Base-by-base conservation (phyloP, 2,113 vertebrate genomes). In the Columba livia region DNA sequence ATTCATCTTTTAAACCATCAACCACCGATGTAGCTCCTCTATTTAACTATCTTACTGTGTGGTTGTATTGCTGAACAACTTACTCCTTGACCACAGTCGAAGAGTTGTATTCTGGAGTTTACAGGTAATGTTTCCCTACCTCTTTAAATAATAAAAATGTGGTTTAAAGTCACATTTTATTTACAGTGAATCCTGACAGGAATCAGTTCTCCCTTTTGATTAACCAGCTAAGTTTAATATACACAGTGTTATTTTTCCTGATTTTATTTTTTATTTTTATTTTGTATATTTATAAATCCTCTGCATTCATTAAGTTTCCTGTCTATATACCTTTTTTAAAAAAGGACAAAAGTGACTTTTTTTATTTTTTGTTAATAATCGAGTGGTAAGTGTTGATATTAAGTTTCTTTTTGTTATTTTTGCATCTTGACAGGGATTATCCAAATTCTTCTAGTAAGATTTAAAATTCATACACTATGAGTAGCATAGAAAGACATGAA, bases 1-100 rank as follows among this genome's bases (percentile, higher is more conserved):
- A 82, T 93, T 83, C 77, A 71, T 89, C 75, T 53, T 91, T 81
- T 75, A 89, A 75, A 24, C 47, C 64, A 87, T 28, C 29, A 78
- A 12, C 67, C 53, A 81, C 32, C 4, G 4, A 79, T 57, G 50
- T 6, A 84, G 11, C 21, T 89, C 25, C 78, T 80, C 21, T 47
- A 18, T 64, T 64, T 84, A 64, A 65, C 29, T 21, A 7, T 61
- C 31, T n/a, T 75, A 29, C 5, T 60, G 5, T 32, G 26, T 42
- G 60, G 12, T 15, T 61, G 15, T 61, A 40, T 36, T 69, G 26
- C 15, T 64, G 44, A 94, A 67, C 8, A 79, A 12, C 17, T 79
- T 67, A 65, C 58, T 78, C 29, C 21, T 85, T 74, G 38, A 77
- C 29, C 50, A 11, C 62, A 73, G 6, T 42, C 36, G 36, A 71